Evolutionary conservation across 1,140 invertebrate genomes (phyloP).

Genomic region (Telenomus remus): DNA sequence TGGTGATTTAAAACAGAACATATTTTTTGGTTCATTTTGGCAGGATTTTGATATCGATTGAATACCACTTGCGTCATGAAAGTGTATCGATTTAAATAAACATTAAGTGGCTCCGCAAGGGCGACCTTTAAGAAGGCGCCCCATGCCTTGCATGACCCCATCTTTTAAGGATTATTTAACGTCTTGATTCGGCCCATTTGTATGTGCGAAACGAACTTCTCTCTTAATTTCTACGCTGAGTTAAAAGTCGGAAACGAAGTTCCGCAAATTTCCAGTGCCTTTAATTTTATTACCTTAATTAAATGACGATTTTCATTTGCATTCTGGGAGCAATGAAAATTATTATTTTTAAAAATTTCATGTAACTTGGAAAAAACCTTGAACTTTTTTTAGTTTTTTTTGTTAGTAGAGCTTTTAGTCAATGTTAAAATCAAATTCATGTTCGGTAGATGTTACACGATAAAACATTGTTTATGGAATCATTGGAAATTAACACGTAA

Average conservation of each 20-base stretch:
- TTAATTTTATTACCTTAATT: not conserved
- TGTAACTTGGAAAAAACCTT: too few species aligned
- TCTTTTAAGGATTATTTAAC: slow-evolving; percentile 2
- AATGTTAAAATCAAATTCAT: too few species aligned
- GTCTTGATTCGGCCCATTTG: slow-evolving; percentile 8
- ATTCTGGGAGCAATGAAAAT: too few species aligned
- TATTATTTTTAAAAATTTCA: too few species aligned
- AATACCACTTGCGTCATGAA: slow-evolving; percentile 1
- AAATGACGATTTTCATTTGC: too few species aligned
- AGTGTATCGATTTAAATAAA: slow-evolving; percentile 35
- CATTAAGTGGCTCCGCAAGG: slow-evolving; percentile 17
- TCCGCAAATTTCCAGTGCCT: slow-evolving; percentile 11
- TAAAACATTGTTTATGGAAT: too few species aligned
- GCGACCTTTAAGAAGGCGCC: slow-evolving; percentile 9
- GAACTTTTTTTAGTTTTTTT: too few species aligned
- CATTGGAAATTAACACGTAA: too few species aligned
- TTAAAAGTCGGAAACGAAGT: slow-evolving; percentile 9
- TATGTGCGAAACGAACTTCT: slow-evolving; percentile 18
- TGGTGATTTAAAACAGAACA: not conserved
- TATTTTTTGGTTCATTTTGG: not conserved
- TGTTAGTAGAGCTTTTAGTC: too few species aligned
- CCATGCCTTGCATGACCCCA: not conserved
- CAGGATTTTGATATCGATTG: slow-evolving; percentile 6
- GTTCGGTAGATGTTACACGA: too few species aligned
- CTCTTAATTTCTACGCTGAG: slow-evolving; percentile 22